Conservation (phyloP, 2,113 vertebrate species). For the Lutjanus erythropterus region DNA sequence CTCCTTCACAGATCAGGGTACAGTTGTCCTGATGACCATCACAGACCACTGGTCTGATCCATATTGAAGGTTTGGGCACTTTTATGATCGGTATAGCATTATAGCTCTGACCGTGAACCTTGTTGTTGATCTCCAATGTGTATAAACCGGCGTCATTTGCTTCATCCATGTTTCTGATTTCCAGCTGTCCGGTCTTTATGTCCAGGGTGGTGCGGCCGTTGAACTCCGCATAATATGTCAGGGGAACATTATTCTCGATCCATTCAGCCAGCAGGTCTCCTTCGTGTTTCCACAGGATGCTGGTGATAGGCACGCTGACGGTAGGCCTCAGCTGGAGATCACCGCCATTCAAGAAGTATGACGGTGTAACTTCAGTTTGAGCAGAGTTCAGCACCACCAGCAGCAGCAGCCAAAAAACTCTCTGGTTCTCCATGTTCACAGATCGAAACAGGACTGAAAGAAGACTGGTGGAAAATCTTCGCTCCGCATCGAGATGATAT, state of each 20-base stretch:
- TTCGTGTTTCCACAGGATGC: slow-evolving; percentile 12
- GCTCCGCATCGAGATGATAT: no score
- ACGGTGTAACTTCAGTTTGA: not conserved
- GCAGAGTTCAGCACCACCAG: fast-evolving
- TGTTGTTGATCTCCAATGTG: slow-evolving; percentile 40
- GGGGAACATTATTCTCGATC: fast-evolving
- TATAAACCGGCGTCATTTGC: fast-evolving
- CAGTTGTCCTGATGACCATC: fast-evolving
- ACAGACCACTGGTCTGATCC: fast-evolving
- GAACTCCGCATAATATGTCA: fast-evolving
- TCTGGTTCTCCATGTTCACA: not conserved
- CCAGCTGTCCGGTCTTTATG: fast-evolving
- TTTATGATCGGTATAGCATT: fast-evolving
- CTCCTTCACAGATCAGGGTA: fast-evolving
- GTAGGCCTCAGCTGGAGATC: fast-evolving
- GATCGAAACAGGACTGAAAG: not conserved
- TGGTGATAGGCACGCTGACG: fast-evolving
- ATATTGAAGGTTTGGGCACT: fast-evolving
- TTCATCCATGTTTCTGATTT: fast-evolving
- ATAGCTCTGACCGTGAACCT: fast-evolving
- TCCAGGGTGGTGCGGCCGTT: fast-evolving
- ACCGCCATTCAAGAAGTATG: fast-evolving
- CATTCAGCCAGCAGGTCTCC: not conserved
- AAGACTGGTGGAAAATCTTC: no score
- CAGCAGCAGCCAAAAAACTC: fast-evolving